Evolutionary conservation across 1,140 invertebrate genomes (phyloP), one percentile per base, ranked within the genome.

Genomic region (Apis dorsata): DNA sequence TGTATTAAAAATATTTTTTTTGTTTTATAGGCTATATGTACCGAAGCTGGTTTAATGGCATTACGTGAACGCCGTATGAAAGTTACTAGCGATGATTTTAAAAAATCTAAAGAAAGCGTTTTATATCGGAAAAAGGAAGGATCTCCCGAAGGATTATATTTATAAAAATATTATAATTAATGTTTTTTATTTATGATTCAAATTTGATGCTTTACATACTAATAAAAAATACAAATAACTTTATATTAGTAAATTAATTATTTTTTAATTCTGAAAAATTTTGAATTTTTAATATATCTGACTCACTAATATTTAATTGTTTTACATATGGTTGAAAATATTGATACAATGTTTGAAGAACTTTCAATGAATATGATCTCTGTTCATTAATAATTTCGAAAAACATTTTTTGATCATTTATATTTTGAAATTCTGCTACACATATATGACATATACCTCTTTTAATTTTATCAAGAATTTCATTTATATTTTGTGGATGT

Each of bases 71-170:
- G 99, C 78, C 96, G 99, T 88, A 99, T 99, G 99, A 99, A 99
- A 94, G 99, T 99, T 19, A 99, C 98, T 53, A 99, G 99, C 95
- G 99, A 99, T 94, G 99, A 99, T 94, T 99, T 99, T 93, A 98
- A 98, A 92, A 99, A 99, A 93, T 99, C 99, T 1, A 99, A 99
- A 94, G 99, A 99, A 93, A 99, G 99, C 95, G 99, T 99, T 71
- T 94, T 99, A 21, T 99, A 99, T 94, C 96, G 99, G 44, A 99
- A 99, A 95, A 99, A 99, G 93, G 99, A 99, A 95, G 99, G 99
- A 84, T 99, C 99, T 70, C 99, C 99, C 12, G 99, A 99, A 95
- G 99, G 99, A 90, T 95, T 99, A 51, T 99, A 99, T 95, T 96
- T 99, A 92, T 99, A 98, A 96, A 90, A 88, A 57, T 44, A 72